Base-by-base conservation (phyloP, 1,140 invertebrate species). In the Conopomorpha cramerella region DNA sequence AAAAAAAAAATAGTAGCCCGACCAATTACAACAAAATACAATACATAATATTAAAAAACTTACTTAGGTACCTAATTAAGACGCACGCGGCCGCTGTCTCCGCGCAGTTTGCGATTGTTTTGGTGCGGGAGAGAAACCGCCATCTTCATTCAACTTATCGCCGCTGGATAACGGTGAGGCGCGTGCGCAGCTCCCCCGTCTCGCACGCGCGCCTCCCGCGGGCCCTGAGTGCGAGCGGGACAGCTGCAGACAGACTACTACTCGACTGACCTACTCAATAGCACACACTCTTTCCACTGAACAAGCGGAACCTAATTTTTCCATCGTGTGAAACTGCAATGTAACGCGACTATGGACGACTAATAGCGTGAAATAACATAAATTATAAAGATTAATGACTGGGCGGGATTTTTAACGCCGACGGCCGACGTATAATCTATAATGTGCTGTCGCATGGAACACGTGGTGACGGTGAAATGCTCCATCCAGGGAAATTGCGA, bases 181-280 rank as follows among this genome's bases (percentile, higher is more conserved):
- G 58, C 62, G 60, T 55, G 63, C 62, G 60, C 46, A 52, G 27
- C 6, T 13, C 12, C 10, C 7, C 44, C 44, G 12, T 62, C 62
- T 59, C 58, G 7, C 25, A 33, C 50, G 2, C 16, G 15, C 10
- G 14, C 7, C 8, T 32, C 26, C 18, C 18, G n/a, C 8, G 2
- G 11, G 10, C 33, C 18, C 43, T 29, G 36, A 47, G 44, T 29
- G 36, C 46, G 41, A 55, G 41, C 42, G 65, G 52, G 39, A 54
- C 31, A 25, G 30, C 19, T 29, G 39, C 49, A 55, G 50, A 58
- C 52, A 60, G 61, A 51, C 54, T 46, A 64, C 67, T 71, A 73
- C 68, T 72, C 71, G 70, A 77, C 59, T 78, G 74, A 78, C 74
- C 74, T 71, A 77, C 67, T 78, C 66, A 68, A 55, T 48, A 45